Conservation (phyloP, 1,140 invertebrate species). For the Drosophila miranda region DNA sequence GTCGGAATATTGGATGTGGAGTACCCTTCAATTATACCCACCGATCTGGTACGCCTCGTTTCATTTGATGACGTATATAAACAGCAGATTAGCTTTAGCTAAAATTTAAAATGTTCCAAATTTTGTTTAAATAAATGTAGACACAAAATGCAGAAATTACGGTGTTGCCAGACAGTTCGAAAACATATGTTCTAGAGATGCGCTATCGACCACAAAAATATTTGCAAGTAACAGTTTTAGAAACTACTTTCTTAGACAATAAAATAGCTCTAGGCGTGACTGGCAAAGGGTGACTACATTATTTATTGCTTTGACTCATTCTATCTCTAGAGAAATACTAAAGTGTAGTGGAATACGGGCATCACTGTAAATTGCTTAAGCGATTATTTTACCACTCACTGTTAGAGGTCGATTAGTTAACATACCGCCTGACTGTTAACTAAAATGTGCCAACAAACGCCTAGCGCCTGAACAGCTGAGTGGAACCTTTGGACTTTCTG, state of each 20-base stretch:
- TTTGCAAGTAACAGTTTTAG: too few relatives aligned
- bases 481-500: slow-evolving; percentile 68
- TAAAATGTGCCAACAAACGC: slow-evolving; percentile 22
- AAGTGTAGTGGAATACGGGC: too few relatives aligned
- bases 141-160: slow-evolving; percentile 2
- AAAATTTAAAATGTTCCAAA: neutral
- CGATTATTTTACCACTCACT: too few relatives aligned
- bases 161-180: neutral
- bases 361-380: too few relatives aligned
- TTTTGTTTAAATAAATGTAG: neutral
- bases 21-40: slow-evolving; percentile 21
- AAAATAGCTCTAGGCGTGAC: too few relatives aligned
- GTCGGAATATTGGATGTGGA: neutral
- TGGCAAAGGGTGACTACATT: too few relatives aligned
- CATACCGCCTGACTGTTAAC: neutral
- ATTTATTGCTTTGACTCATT: too few relatives aligned
- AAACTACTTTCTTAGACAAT: neutral
- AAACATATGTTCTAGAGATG: slow-evolving; percentile 8
- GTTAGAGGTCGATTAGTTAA: too few relatives aligned
- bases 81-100: neutral
- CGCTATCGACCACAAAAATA: too few relatives aligned
- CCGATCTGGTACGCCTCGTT: slow-evolving; percentile 56
- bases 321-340: too few relatives aligned
- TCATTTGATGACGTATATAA: slow-evolving; percentile 24
- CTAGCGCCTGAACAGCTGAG: slow-evolving; percentile 35